Conservation (phyloP, 2,113 vertebrate genomes). For the Calyptomena viridis region DNA sequence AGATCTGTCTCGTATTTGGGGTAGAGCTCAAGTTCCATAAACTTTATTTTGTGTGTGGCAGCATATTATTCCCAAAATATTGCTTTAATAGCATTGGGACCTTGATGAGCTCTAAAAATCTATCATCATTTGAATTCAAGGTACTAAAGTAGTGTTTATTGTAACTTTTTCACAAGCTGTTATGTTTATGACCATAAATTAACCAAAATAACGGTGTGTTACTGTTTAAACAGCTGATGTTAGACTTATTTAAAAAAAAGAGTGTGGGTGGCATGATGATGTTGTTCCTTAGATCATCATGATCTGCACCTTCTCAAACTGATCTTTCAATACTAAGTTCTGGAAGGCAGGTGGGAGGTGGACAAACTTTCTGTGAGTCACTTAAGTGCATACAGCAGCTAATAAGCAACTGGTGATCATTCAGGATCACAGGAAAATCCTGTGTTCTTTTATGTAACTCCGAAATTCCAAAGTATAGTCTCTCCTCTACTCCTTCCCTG, state of each 20-base stretch:
- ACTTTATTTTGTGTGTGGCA: neutral
- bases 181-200: neutral
- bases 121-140: neutral
- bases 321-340: neutral
- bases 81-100: neutral
- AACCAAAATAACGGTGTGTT: neutral
- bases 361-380: neutral
- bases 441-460: neutral
- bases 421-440: neutral
- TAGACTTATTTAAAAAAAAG: neutral
- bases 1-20: neutral
- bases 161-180: neutral
- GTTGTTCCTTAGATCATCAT: neutral
- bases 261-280: rapidly evolving
- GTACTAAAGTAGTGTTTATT: neutral
- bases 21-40: neutral
- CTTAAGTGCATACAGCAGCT: neutral
- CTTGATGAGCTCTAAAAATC: neutral
- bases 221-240: neutral
- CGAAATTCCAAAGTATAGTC: neutral
- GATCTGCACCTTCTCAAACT: neutral
- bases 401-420: neutral
- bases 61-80: neutral
- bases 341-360: neutral
- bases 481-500: neutral